Base-by-base conservation (phyloP, 2,113 vertebrate genomes). In the Cyanistes caeruleus region DNA sequence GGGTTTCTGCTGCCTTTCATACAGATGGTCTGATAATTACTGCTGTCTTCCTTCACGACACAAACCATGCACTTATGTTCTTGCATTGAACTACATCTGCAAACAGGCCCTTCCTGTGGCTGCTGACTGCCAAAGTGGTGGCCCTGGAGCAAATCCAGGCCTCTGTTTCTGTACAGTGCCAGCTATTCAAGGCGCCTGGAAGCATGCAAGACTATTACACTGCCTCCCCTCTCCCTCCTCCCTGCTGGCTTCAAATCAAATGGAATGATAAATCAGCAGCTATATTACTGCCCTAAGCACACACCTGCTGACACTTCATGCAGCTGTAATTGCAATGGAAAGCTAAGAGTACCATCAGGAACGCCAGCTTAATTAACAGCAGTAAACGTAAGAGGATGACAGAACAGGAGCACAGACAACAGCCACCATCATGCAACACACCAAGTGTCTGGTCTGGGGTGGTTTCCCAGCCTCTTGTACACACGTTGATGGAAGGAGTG, bases 231-330 rank as follows among this genome's bases (percentile, higher is more conserved):
- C 60, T 87, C 51, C 62, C 62, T 87, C 88, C 56, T 77, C 68
- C 70, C 30, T 30, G 62, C 68, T 91, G 58, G 72, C 93, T 96
- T 81, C 82, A 78, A 86, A 81, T 74, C 67, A 78, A 90, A 94
- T 22, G 43, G 56, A 90, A 89, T 75, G 70, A 86, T 65, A 91
- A 88, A 86, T 75, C 84, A 93, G 51, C 73, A 72, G 88, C 85
- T 59, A 49, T 58, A 87, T 39, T 70, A 63, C 33, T 49, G 63
- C 74, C 73, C 49, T 82, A 48, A 88, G 76, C 72, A 84, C 52
- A 93, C 48, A 95, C 88, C 88, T 93, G 91, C 74, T 97, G 94
- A 96, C 72, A 89, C 88, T 95, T 49, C 84, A 90, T 27, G 87
- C 30, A 48, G 86, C 60, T 88, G 82, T 73, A 90, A 97, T 89